A percentile compares a stretch with the other conserved stretches of the same genome.
phyloP scores from a whole-genome alignment of 2,888 invertebrate species.

The Ormyrus thymus region DNA sequence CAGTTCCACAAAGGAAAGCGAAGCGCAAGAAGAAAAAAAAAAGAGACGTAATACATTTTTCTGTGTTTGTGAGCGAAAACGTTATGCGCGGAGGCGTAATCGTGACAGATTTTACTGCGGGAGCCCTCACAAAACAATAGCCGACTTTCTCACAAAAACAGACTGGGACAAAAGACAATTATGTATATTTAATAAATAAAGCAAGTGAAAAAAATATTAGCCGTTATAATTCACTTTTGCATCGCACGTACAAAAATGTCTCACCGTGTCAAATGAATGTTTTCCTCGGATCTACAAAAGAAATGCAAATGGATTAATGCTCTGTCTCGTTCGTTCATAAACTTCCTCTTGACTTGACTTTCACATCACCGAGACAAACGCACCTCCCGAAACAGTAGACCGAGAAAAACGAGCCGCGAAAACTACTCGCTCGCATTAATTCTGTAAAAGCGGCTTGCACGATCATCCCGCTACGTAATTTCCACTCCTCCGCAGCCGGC shows the following conservation, averaged over 20 bases:
- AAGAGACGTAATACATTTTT: conserved; percentile 40
- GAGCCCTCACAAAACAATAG: conserved; percentile 31
- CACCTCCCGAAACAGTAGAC: no score
- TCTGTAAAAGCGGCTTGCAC: neutral
- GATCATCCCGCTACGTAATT: neutral
- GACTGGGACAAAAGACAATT: conserved; percentile 41
- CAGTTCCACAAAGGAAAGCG: conserved; percentile 27
- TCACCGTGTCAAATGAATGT: conserved; percentile 23
- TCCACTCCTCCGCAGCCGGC: neutral
- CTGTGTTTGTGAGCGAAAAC: conserved; percentile 27
- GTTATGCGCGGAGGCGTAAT: conserved; percentile 42
- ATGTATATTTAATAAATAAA: conserved; percentile 28
- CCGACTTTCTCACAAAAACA: conserved; percentile 24
- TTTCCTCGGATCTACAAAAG: neutral
- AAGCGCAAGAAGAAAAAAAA: conserved; percentile 26
- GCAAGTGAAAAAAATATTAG: conserved; percentile 32
- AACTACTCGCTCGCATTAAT: neutral
- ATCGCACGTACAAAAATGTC: conserved; percentile 22
- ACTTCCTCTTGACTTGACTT: neutral
- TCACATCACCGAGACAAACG: no score
- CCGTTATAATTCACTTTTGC: conserved; percentile 11
- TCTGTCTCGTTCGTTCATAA: neutral
- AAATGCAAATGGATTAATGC: neutral
- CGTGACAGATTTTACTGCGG: conserved; percentile 55
- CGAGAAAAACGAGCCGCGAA: no score